Evolutionary conservation across 2,888 invertebrate genomes (phyloP), one percentile per base, ranked within the genome.

Genomic region (Chrysina gloriosa): DNA sequence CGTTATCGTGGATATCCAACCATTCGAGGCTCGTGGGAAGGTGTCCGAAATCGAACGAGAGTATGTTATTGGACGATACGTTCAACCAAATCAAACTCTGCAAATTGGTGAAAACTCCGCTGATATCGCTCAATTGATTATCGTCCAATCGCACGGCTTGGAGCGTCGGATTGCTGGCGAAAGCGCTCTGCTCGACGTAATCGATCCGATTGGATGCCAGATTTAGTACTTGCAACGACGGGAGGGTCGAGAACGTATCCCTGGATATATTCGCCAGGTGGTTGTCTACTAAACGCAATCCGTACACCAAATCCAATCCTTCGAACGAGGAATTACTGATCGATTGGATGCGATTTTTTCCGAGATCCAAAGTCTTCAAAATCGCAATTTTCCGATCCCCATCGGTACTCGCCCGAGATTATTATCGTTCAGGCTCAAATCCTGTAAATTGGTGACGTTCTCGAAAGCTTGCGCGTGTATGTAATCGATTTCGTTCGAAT

Each of bases 1-100:
- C 88, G 82, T 94, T 94, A 78, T 90, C 88, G 80, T 92, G 92
- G 86, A 93, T 90, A 82, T 94, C 93, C 66, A 94, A 84, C 91
- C 92, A 92, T 80, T 92, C 91, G 47, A 94, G 85, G 77, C 90
- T 91, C 1, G 86, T 81, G 9, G 94, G 94, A 76, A 94, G 86
- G 77, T 93, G 89, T 74, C 91, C 90, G 77, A 92, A 94, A 84
- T 94, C 93, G 82, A 93, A 93, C 90, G 91, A 90, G 70, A 89
- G 85, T 73, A 94, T 84, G 79, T 89, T 89, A 83, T 94, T 94
- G 82, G 91, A 89, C 56, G 92, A 92, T 67, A 93, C 91, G 83
- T 94, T 94, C 74, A 94, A 84, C 92, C 92, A 92, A 74, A 91
- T 89, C 68, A 94, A 87, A 72, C 89, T 89, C 75, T 90, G 89